Evolutionary conservation across 2,888 invertebrate species (phyloP).

Genomic region (Euzophera pinguis): DNA sequence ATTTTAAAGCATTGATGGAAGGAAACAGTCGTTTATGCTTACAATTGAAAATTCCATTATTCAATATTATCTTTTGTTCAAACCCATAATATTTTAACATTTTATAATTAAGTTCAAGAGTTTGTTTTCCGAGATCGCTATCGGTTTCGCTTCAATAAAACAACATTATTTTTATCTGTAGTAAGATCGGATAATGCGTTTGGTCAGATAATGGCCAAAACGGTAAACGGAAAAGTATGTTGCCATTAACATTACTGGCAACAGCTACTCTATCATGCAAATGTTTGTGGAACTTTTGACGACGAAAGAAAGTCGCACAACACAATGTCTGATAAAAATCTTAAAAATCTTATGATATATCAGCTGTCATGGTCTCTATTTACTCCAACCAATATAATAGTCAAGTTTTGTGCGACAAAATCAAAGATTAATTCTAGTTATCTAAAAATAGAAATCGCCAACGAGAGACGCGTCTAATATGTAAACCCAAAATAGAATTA

Average conservation of each 20-base stretch:
- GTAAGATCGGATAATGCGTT: neutral
- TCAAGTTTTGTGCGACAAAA: too few relatives aligned
- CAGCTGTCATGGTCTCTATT: too few relatives aligned
- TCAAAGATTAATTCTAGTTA: constrained; percentile 43
- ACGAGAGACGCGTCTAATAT: neutral
- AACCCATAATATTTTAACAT: constrained; percentile 16
- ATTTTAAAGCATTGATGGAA: too few relatives aligned
- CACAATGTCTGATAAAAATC: too few relatives aligned
- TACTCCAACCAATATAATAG: too few relatives aligned
- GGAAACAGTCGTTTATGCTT: neutral
- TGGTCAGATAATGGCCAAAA: neutral
- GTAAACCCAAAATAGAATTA: neutral
- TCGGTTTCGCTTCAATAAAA: neutral
- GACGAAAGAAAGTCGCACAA: too few relatives aligned
- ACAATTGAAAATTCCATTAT: constrained; percentile 27
- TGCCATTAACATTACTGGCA: neutral
- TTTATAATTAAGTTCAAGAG: constrained; percentile 19
- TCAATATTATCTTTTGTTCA: constrained; percentile 35
- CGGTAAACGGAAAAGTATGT: neutral
- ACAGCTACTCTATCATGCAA: neutral
- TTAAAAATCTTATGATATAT: too few relatives aligned
- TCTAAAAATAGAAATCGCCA: constrained; percentile 22
- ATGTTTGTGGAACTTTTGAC: neutral
- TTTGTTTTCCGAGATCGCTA: constrained; percentile 4
- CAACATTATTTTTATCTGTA: neutral